These are phyloP conservation scores for Ectropis grisescens DNA, from an alignment of 1,140 invertebrate species.

Conservation along the genomic window DNA sequence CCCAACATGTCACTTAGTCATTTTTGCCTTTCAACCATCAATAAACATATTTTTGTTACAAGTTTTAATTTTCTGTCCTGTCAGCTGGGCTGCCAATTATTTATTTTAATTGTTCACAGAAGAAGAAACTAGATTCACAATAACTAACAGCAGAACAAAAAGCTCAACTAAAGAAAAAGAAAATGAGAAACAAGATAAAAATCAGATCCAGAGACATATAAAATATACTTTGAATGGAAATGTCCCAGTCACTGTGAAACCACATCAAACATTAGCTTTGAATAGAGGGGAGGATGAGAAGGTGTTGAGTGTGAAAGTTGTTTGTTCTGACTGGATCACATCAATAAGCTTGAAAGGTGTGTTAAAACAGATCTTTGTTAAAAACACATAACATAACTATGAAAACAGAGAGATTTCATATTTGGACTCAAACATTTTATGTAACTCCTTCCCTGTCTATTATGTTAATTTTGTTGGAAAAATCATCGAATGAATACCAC, in stretches of 20 bases:
- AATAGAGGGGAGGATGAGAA: conserved; percentile 88
- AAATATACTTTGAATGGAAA: conserved; percentile 84
- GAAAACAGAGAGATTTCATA: no score
- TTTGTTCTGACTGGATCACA: conserved; percentile 77
- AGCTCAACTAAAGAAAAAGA: conserved; percentile 49
- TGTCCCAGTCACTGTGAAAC: conserved; percentile 75
- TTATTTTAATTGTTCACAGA: no score
- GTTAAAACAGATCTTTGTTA: conserved; percentile 37
- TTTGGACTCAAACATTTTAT: no score
- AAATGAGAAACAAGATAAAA: conserved; percentile 46
- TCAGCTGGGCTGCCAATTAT: no score
- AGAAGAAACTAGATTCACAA: conserved; percentile 48
- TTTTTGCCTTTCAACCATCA: no score
- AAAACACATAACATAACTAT: no score
- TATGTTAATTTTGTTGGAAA: no score
- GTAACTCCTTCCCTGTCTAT: no score
- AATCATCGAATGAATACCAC: no score
- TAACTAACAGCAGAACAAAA: conserved; percentile 63
- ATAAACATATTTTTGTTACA: no score
- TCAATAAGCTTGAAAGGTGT: conserved; percentile 71
- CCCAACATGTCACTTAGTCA: no score
- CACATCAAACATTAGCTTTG: conserved; percentile 88
- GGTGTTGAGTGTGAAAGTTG: conserved; percentile 82
- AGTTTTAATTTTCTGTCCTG: no score
- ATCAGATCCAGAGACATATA: conserved; percentile 78